Conservation (phyloP, 2,113 vertebrate species). For the Heliornis fulica region DNA sequence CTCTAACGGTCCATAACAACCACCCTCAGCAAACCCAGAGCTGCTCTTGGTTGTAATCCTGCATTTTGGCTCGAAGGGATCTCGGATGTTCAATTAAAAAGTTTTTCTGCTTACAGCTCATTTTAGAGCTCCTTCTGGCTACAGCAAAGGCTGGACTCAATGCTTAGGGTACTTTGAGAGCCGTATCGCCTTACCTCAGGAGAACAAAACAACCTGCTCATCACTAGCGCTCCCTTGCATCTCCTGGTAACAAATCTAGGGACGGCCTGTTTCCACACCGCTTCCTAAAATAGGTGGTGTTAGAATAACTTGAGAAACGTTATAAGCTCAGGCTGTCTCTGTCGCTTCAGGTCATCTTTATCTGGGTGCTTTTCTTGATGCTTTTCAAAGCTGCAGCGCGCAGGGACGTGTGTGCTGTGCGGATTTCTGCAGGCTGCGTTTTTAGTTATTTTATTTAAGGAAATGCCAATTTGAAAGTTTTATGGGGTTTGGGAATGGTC, state of each 20-base stretch:
- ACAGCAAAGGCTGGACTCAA: background rate
- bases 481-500: background rate
- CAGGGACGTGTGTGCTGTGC: background rate
- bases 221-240: background rate
- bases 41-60: background rate
- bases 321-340: background rate
- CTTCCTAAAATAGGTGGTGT: slow-evolving; percentile 2
- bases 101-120: background rate
- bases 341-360: background rate
- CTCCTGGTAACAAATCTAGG: background rate
- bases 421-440: background rate
- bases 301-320: background rate
- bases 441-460: background rate
- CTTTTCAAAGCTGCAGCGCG: background rate
- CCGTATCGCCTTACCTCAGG: slow-evolving; percentile 17
- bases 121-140: background rate
- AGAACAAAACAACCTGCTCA: background rate
- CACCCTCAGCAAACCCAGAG: background rate
- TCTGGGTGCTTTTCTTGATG: background rate
- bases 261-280: background rate
- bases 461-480: background rate
- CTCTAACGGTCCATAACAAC: background rate
- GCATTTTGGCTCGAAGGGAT: background rate
- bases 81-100: background rate
- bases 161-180: background rate